These are phyloP conservation scores for Trinorchestia longiramus DNA, from an alignment of 1,140 invertebrate species.

Conservation along the genomic window DNA sequence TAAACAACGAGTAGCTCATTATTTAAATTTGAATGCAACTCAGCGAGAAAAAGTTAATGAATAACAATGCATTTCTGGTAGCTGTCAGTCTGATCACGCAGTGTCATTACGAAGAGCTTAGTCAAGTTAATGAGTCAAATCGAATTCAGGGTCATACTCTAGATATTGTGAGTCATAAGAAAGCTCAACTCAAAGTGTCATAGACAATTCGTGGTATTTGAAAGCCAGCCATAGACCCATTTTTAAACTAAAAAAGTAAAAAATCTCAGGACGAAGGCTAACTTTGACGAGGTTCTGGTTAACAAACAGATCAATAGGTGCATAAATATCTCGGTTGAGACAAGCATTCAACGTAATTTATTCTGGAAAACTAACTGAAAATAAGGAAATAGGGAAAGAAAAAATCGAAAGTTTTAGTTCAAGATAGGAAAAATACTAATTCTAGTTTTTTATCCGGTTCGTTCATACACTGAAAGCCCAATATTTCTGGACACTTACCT, in stretches of 20 bases:
- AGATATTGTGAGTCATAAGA: neutral
- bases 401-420: neutral
- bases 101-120: neutral
- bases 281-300: neutral
- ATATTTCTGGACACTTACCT: conserved; percentile 61
- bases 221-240: neutral
- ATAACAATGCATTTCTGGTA: neutral
- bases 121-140: neutral
- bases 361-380: neutral
- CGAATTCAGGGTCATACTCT: too few species aligned
- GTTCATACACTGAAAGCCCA: neutral
- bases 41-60: neutral
- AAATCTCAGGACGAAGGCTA: neutral
- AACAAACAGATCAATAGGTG: neutral
- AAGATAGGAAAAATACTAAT: neutral
- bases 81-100: neutral
- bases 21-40: too few species aligned
- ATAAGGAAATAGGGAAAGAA: neutral
- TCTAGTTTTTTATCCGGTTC: neutral
- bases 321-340: neutral
- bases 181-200: neutral
- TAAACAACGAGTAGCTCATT: too few species aligned
- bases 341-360: neutral
- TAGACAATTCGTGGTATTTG: neutral
- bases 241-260: neutral